Evolutionary conservation across 2,888 invertebrate species (phyloP).

Genomic region (Nipponacmea schrenckii): DNA sequence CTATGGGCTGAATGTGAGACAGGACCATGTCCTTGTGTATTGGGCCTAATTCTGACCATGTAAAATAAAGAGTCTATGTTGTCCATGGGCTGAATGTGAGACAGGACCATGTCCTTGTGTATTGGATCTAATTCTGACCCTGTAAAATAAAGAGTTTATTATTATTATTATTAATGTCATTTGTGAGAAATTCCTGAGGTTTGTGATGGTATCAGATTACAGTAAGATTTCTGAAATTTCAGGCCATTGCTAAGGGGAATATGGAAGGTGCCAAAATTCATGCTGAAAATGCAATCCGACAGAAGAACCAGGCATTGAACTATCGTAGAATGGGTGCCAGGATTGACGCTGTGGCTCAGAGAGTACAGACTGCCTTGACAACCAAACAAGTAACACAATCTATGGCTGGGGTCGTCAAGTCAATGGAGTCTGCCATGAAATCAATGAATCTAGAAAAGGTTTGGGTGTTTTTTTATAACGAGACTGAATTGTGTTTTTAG

Average conservation of each 20-base stretch:
- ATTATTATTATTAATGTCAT: no score
- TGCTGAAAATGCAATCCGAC: conserved; percentile 95
- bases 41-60: no score
- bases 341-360: conserved; percentile 96
- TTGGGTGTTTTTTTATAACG: conserved; percentile 19
- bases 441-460: conserved; percentile 98
- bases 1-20: no score
- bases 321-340: conserved; percentile 87
- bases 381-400: conserved; percentile 89
- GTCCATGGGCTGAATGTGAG: no score
- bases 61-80: no score
- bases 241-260: conserved; percentile 74
- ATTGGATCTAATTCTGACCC: no score
- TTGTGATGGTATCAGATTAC: no score
- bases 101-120: no score
- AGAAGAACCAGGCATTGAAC: conserved; percentile 94
- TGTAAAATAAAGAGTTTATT: no score
- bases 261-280: conserved; percentile 98
- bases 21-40: no score
- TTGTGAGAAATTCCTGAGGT: no score
- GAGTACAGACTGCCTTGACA: conserved; percentile 97
- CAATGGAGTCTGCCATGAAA: conserved; percentile 99
- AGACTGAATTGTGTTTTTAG: background rate
- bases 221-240: conserved; percentile 3
- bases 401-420: conserved; percentile 94